Percentiles rank a stretch among this genome's conserved stretches.
Evolutionary conservation across 2,113 vertebrate genomes (phyloP).

Genomic region (Seriola quinqueradiata): DNA sequence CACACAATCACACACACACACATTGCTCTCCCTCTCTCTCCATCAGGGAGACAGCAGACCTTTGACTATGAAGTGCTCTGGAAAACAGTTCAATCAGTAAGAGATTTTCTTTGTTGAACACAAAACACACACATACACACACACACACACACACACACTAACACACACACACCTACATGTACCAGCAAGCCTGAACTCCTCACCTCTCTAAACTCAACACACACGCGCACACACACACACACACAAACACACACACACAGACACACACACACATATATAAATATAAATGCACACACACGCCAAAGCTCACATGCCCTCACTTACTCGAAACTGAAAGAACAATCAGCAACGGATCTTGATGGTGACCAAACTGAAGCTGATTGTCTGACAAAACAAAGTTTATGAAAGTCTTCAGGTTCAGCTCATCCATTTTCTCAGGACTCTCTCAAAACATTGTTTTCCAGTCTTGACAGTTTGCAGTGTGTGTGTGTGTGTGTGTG

Average conservation of each 20-base stretch:
- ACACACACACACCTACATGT: slow-evolving; percentile 53
- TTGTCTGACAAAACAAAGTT: slow-evolving; percentile 20
- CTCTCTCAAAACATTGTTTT: slow-evolving; percentile 73
- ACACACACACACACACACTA: slow-evolving; percentile 56
- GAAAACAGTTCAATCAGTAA: slow-evolving; percentile 68
- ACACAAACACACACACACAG: slow-evolving; percentile 3
- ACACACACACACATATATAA: not conserved
- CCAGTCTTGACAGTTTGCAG: slow-evolving; percentile 60
- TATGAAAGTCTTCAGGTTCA: slow-evolving; percentile 31
- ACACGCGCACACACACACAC: slow-evolving; percentile 4
- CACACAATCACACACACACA: slow-evolving; percentile 19
- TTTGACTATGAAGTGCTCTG: slow-evolving; percentile 31
- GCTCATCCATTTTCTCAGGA: slow-evolving; percentile 54
- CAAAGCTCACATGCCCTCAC: not conserved
- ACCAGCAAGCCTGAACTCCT: slow-evolving; percentile 61
- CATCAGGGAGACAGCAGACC: slow-evolving; percentile 36
- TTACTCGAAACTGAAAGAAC: not conserved
- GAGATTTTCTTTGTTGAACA: slow-evolving; percentile 55
- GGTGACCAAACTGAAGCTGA: slow-evolving; percentile 27
- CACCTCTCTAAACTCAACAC: slow-evolving; percentile 31
- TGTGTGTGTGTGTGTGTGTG: slow-evolving; percentile 45
- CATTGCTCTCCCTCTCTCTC: not conserved
- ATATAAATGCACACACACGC: not conserved
- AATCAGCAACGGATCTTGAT: slow-evolving; percentile 10
- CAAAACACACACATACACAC: slow-evolving; percentile 54